Base-by-base conservation (phyloP, 2,797 vertebrate species). In the Lates japonicus region DNA sequence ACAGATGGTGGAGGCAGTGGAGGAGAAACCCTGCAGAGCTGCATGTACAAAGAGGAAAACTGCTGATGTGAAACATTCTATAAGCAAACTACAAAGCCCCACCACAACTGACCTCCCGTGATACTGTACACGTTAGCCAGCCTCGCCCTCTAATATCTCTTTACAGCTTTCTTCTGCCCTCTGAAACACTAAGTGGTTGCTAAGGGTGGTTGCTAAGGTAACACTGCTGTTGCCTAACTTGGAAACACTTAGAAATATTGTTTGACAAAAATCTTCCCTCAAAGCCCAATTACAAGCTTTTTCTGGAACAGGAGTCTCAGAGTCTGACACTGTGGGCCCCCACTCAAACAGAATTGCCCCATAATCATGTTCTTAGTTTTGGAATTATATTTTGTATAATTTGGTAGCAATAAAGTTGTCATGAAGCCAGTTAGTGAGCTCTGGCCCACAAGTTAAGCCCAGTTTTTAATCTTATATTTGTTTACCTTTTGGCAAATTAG, bases 11-110 rank as follows among this genome's bases (percentile, higher is more conserved):
- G 41, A 70, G 71, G 65, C 33, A 22, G 52, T 8, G 44, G 33
- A 67, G 58, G 48, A 69, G 68, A 63, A 59, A 44, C 79, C 78
- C 79, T 19, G 63, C 70, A 46, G 83, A 64, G 83, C 48, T n/a
- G 35, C 74, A 60, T 54, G 71, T 76, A 54, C 67, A 78, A 57
- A 54, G 51, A 49, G 51, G 55, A 20, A 80, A 89, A 81, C 74
- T 78, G 81, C 82, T 85, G 84, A 90, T 86, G 81, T 66, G 60
- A 82, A 92, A 86, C 55, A 70, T 4, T 73, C 74, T 74, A 66
- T 35, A 65, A 80, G 35, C 46, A 77, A 77, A 79, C 74, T 87
- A 81, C 82, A 87, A 91, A 88, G 81, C 59, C 41, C 58, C 73
- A 83, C 74, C 66, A 70, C 74, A 54, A 17, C n/a, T 49, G 33